A percentile compares a stretch with the other conserved stretches of the same genome.
phyloP scores from a whole-genome alignment of 2,888 invertebrate genomes.

The Linyphia triangularis region DNA sequence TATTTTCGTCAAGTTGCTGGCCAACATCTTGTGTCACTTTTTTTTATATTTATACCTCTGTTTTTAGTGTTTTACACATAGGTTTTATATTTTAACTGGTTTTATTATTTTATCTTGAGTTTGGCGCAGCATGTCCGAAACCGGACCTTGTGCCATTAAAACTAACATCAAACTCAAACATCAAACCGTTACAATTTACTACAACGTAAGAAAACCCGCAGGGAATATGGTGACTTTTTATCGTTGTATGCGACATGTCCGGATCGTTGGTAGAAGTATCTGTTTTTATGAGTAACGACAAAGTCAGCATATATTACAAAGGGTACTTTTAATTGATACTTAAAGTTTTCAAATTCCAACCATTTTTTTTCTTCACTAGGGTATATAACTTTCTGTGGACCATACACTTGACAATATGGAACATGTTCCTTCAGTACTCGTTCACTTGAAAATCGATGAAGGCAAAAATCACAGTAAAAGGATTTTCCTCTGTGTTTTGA shows the following conservation, averaged over 20 bases:
- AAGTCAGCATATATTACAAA: slow-evolving; percentile 15
- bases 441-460: slow-evolving; percentile 4
- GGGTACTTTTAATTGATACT: neutral
- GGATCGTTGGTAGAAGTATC: neutral
- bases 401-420: slow-evolving; percentile 7
- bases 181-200: neutral
- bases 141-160: no score
- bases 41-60: no score
- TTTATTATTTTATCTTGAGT: no score
- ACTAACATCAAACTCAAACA: no score
- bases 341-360: slow-evolving; percentile 12
- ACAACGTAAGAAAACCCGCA: slow-evolving; percentile 1
- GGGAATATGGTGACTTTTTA: neutral
- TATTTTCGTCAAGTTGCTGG: no score
- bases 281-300: neutral
- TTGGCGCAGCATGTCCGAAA: no score
- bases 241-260: neutral
- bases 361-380: neutral
- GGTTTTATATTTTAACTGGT: no score
- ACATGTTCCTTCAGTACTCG: neutral
- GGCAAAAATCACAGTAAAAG: slow-evolving; percentile 20
- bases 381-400: neutral
- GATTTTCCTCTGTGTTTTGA: neutral
- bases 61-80: no score
- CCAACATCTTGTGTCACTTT: no score